phyloP scores from a whole-genome alignment of 2,113 vertebrate genomes.

The Sialia sialis region DNA sequence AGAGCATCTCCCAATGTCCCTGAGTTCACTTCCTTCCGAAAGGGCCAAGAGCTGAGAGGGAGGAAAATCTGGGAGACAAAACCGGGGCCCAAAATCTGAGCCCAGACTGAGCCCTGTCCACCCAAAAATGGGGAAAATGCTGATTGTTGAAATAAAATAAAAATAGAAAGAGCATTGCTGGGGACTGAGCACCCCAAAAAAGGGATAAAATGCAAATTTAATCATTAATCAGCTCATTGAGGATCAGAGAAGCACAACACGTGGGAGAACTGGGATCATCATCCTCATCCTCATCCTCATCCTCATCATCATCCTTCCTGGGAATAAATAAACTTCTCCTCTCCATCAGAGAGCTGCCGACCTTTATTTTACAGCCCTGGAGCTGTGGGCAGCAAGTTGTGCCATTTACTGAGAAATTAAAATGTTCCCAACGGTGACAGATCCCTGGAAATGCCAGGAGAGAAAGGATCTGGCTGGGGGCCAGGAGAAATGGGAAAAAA shows the following conservation, averaged over 20 bases:
- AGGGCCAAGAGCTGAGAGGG: neutral
- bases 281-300: no score
- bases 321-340: neutral
- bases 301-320: neutral
- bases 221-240: no score
- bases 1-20: neutral
- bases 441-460: neutral
- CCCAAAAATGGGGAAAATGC: no score
- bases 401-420: neutral
- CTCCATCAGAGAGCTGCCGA: neutral
- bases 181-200: no score
- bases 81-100: no score
- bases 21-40: neutral
- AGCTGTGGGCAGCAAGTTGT: neutral
- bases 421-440: neutral
- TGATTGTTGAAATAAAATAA: no score
- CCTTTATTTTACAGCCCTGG: rapidly evolving
- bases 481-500: neutral
- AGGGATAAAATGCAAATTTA: no score
- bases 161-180: no score
- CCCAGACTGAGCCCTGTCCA: no score
- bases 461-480: neutral
- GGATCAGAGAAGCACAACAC: no score
- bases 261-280: neutral
- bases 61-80: no score